phyloP scores from a whole-genome alignment of 2,888 invertebrate genomes.

The Hydriomena furcata region DNA sequence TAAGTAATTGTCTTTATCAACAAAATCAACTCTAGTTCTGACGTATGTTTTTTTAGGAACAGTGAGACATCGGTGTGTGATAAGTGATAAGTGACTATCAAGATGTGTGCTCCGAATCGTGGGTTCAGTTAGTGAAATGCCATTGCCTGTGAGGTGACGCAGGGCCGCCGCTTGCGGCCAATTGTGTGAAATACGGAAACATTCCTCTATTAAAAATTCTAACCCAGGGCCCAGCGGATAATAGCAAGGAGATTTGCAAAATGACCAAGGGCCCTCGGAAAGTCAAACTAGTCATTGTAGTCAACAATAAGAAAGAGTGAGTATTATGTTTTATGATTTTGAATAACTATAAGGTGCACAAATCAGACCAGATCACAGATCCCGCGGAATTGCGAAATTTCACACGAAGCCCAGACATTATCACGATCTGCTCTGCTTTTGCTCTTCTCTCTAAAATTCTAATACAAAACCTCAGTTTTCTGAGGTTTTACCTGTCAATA shows the following conservation, averaged over 20 bases:
- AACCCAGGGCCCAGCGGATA: conserved; percentile 76
- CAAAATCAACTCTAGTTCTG: conserved; percentile 49
- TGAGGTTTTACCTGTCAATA: too few species aligned
- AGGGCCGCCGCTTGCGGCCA: conserved; percentile 61
- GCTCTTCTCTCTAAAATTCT: too few species aligned
- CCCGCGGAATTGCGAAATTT: too few species aligned
- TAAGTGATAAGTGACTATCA: conserved; percentile 30
- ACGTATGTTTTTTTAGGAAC: conserved; percentile 17
- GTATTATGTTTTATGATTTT: conserved; percentile 54
- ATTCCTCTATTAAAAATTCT: conserved; percentile 80
- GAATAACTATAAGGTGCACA: too few species aligned
- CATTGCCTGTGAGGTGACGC: conserved; percentile 72
- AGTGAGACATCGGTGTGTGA: conserved; percentile 22
- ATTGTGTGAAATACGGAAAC: conserved; percentile 63
- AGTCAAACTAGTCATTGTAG: conserved; percentile 84
- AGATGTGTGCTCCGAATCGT: conserved; percentile 56
- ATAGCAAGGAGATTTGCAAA: conserved; percentile 76
- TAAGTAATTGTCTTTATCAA: conserved; percentile 43
- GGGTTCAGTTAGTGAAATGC: conserved; percentile 52
- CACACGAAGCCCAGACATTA: too few species aligned
- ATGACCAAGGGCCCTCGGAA: conserved; percentile 84
- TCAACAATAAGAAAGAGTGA: conserved; percentile 84
- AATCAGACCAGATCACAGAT: too few species aligned
- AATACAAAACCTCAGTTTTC: too few species aligned
- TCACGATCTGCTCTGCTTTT: too few species aligned